Conservation (phyloP, 2,888 invertebrate genomes). For the Parascotia fuliginaria region DNA sequence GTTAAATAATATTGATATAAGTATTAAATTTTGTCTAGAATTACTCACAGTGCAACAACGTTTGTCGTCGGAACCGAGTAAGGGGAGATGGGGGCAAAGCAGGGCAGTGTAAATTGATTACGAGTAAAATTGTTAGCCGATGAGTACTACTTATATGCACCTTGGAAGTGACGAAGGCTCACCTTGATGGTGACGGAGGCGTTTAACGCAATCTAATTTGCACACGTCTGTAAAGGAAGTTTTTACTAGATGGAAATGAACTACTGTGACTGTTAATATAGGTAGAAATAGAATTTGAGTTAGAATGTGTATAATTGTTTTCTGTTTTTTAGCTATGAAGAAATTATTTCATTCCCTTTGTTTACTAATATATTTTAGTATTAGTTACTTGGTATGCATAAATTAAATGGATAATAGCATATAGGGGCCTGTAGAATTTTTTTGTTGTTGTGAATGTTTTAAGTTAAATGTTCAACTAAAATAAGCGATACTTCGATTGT, state of each 20-base stretch:
- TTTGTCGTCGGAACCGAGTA: conserved; percentile 40
- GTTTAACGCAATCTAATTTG: conserved; percentile 68
- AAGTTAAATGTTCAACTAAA: no score
- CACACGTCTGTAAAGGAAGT: conserved; percentile 55
- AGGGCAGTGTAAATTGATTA: conserved; percentile 74
- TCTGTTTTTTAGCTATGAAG: background rate
- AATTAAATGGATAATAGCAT: no score
- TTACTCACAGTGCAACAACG: conserved; percentile 35
- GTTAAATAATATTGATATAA: background rate
- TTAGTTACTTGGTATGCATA: no score
- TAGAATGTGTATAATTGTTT: background rate
- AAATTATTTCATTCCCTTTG: no score
- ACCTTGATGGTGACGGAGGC: conserved; percentile 23
- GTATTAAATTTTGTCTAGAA: conserved; percentile 9
- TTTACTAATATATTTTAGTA: no score
- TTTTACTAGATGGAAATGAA: conserved; percentile 52
- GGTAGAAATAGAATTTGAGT: conserved; percentile 7
- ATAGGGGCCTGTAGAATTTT: no score
- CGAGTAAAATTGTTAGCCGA: conserved; percentile 74
- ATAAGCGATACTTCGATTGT: no score
- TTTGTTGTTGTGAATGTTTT: no score
- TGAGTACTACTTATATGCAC: conserved; percentile 74
- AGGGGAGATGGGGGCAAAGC: conserved; percentile 55
- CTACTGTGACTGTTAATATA: conserved; percentile 26
- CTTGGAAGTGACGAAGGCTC: conserved; percentile 41